phyloP scores from a whole-genome alignment of 2,888 invertebrate genomes.

The Odontocolon sp. region DNA sequence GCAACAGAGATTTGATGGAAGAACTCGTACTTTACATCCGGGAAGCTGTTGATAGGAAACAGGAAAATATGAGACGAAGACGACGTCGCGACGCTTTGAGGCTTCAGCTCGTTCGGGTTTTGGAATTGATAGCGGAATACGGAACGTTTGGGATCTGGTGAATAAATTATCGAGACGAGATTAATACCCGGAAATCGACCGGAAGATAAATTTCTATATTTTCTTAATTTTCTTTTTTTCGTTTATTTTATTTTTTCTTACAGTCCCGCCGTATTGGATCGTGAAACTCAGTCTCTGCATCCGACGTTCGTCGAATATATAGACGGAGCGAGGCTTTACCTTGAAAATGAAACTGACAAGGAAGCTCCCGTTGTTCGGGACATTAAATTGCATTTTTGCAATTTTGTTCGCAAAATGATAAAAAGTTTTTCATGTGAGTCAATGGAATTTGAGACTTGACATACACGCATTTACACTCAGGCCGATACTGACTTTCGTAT shows the following conservation, averaged over 20 bases:
- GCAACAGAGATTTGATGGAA: constrained; percentile 95
- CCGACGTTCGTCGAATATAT: constrained; percentile 96
- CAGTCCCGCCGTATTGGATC: constrained; percentile 92
- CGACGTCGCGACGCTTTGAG: constrained; percentile 95
- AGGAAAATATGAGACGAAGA: constrained; percentile 96
- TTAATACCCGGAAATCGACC: no score
- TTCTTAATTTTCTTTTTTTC: not conserved
- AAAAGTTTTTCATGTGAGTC: constrained; percentile 94
- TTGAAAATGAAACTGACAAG: constrained; percentile 97
- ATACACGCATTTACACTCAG: no score
- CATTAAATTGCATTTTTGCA: constrained; percentile 96
- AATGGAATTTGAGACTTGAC: no score
- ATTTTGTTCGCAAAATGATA: constrained; percentile 96
- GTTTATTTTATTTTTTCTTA: constrained; percentile 14
- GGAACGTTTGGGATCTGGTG: constrained; percentile 90
- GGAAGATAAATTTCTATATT: no score
- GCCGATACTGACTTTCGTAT: not conserved
- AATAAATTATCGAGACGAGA: no score
- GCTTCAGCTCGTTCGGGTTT: constrained; percentile 93
- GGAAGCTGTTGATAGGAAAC: constrained; percentile 98
- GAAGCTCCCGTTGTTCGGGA: constrained; percentile 93
- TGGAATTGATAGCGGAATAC: constrained; percentile 95
- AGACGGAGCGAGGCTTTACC: constrained; percentile 94
- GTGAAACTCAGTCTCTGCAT: constrained; percentile 91
- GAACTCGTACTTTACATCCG: constrained; percentile 95